A percentile compares a stretch with the other conserved stretches of the same genome.
phyloP scores from a whole-genome alignment of 2,113 vertebrate genomes.

The Motacilla tschutschensis region DNA sequence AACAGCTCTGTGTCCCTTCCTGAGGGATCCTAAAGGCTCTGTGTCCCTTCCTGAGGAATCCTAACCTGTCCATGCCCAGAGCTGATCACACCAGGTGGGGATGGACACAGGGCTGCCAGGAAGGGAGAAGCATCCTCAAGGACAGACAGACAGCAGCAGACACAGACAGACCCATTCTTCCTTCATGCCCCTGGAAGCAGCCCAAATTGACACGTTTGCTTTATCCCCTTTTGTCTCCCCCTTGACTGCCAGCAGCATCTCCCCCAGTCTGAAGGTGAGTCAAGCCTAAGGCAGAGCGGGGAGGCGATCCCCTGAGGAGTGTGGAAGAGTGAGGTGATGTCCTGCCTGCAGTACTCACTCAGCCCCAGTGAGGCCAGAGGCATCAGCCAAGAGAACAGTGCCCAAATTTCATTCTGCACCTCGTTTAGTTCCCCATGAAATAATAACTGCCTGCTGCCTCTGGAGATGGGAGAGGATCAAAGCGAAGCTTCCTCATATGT shows the following conservation, averaged over 20 bases:
- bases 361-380: neutral
- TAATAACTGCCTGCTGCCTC: slow-evolving; percentile 48
- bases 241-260: neutral
- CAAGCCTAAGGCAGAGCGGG: neutral
- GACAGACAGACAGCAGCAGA: neutral
- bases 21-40: rapidly evolving
- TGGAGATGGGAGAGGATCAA: slow-evolving; percentile 59
- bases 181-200: slow-evolving; percentile 10
- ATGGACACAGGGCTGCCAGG: neutral
- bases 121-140: neutral
- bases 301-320: rapidly evolving
- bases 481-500: slow-evolving; percentile 39
- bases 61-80: rapidly evolving
- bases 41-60: no score
- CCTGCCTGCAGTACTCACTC: neutral
- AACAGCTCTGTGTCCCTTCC: neutral
- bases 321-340: rapidly evolving
- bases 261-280: neutral
- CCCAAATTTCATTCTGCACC: slow-evolving; percentile 1
- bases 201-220: slow-evolving; percentile 13
- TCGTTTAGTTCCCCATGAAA: slow-evolving; percentile 53
- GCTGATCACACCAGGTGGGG: rapidly evolving
- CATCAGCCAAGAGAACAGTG: neutral
- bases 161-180: neutral
- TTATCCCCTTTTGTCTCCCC: slow-evolving; percentile 33